Evolutionary conservation across 2,797 vertebrate species (phyloP).

Genomic region (Tragelaphus oryx): DNA sequence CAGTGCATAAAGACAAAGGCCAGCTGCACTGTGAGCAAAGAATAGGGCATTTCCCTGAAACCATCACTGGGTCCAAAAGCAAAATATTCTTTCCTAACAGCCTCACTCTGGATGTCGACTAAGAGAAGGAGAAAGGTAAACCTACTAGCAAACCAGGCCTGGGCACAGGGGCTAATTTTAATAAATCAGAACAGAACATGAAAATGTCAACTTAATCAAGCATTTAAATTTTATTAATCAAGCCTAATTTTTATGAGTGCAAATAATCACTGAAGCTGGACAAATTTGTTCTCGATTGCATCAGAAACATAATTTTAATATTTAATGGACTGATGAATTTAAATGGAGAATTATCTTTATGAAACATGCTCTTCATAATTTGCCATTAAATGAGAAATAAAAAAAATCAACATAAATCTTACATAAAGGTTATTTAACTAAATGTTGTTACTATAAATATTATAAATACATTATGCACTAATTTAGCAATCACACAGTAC

Average conservation of each 20-base stretch:
- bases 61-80: neutral
- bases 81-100: conserved; percentile 16
- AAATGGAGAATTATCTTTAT: conserved; percentile 86
- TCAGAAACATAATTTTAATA: conserved; percentile 86
- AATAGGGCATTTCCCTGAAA: conserved; percentile 30
- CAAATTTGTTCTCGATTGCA: conserved; percentile 85
- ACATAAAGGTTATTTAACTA: conserved; percentile 81
- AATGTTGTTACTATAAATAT: conserved; percentile 82
- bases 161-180: conserved; percentile 57
- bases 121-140: conserved; percentile 47
- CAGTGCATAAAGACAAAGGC: neutral
- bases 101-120: neutral
- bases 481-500: conserved; percentile 72
- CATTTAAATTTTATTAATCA: conserved; percentile 87
- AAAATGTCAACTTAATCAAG: conserved; percentile 86
- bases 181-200: conserved; percentile 81
- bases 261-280: conserved; percentile 85
- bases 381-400: conserved; percentile 82
- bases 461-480: conserved; percentile 79
- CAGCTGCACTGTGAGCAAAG: neutral
- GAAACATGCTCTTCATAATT: conserved; percentile 83
- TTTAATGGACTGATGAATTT: conserved; percentile 84
- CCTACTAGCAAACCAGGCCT: neutral
- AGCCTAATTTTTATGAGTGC: conserved; percentile 87
- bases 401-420: conserved; percentile 83